Conservation (phyloP, 2,113 vertebrate genomes). For the Labeo catla region DNA sequence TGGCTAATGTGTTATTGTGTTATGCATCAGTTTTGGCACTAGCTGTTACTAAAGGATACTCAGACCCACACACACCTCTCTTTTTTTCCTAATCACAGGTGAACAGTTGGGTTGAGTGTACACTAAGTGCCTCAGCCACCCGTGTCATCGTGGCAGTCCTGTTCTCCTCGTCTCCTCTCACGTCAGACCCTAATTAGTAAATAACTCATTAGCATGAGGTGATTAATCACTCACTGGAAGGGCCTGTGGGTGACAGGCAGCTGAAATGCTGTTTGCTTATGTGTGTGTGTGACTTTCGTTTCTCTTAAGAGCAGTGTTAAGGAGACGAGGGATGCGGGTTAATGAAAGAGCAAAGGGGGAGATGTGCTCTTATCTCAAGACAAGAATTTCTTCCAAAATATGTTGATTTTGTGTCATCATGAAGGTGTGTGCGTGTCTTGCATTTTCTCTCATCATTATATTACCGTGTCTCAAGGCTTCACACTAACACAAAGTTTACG, state of each 20-base stretch:
- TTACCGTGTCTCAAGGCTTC: background rate
- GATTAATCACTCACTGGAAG: slow-evolving; percentile 78
- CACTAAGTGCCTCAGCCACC: slow-evolving; percentile 47
- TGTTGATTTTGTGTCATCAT: background rate
- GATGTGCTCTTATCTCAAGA: slow-evolving; percentile 8
- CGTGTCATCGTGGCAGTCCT: slow-evolving; percentile 46
- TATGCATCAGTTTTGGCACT: background rate
- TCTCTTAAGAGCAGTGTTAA: slow-evolving; percentile 26
- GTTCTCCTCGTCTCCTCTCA: slow-evolving; percentile 55
- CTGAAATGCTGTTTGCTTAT: slow-evolving; percentile 46
- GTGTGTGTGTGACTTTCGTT: slow-evolving; percentile 35
- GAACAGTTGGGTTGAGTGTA: slow-evolving; percentile 55
- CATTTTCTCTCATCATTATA: background rate
- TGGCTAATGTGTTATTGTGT: slow-evolving; percentile 10
- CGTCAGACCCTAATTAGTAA: slow-evolving; percentile 81
- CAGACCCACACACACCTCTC: slow-evolving; percentile 9
- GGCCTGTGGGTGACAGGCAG: slow-evolving; percentile 67
- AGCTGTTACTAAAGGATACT: background rate
- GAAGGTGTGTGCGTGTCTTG: background rate
- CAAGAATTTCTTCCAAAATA: background rate
- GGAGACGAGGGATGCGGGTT: slow-evolving; percentile 12
- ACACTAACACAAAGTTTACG: background rate
- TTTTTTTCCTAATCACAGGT: slow-evolving; percentile 43
- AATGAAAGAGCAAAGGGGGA: slow-evolving; percentile 31
- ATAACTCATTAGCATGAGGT: slow-evolving; percentile 82